These are phyloP conservation scores for Drosophila recens DNA, from an alignment of 2,888 invertebrate species.

Conservation along the genomic window DNA sequence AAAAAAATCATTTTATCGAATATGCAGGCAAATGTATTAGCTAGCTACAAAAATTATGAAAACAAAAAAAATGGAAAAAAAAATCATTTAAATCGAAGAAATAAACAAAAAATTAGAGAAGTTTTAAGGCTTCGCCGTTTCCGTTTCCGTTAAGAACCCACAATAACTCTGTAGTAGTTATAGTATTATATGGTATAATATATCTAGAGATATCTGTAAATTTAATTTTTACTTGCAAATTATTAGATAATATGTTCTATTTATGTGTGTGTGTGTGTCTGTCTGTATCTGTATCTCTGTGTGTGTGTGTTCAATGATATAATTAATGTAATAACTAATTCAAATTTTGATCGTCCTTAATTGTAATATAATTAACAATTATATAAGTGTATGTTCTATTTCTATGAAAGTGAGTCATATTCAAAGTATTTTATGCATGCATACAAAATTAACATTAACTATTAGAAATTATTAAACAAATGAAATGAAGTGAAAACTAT, in stretches of 20 bases:
- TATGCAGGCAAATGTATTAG: conserved; percentile 58
- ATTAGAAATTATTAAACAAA: conserved; percentile 51
- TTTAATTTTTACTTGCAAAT: conserved; percentile 52
- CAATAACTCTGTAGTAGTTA: conserved; percentile 77
- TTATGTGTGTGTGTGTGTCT: conserved; percentile 34
- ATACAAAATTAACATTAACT: conserved; percentile 58
- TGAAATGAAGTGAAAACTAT: conserved; percentile 22
- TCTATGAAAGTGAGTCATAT: conserved; percentile 66
- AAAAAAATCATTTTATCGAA: conserved; percentile 45
- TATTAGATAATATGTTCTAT: conserved; percentile 43
- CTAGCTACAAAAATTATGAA: conserved; percentile 40
- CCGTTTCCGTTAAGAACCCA: conserved; percentile 59
- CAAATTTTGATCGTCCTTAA: conserved; percentile 71
- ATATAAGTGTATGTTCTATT: conserved; percentile 53
- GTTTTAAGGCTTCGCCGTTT: conserved; percentile 44
- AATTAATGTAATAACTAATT: conserved; percentile 58
- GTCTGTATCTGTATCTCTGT: conserved; percentile 44
- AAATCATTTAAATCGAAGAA: conserved; percentile 17
- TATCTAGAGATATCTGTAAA: conserved; percentile 49
- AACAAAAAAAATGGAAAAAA: conserved; percentile 24
- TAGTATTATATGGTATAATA: conserved; percentile 70
- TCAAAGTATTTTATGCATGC: conserved; percentile 66
- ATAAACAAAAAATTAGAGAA: conserved; percentile 40
- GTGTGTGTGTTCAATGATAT: conserved; percentile 54
- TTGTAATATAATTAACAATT: conserved; percentile 51